Percentiles rank a stretch among this genome's conserved stretches.
phyloP scores from a whole-genome alignment of 2,888 invertebrate genomes.

The Andrena minutula region DNA sequence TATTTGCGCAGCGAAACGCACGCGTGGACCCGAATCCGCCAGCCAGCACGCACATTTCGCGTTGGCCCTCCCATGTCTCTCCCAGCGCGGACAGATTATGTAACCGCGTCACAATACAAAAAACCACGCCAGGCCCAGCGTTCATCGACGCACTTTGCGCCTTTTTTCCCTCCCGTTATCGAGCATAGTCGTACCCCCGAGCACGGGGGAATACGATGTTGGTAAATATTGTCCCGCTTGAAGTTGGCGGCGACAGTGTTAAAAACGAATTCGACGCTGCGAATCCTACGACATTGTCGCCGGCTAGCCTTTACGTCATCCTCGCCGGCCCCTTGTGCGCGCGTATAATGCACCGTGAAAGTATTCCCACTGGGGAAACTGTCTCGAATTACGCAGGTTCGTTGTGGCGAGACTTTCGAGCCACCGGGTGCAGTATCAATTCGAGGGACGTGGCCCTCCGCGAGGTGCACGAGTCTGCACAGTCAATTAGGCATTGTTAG shows the following conservation, averaged over 20 bases:
- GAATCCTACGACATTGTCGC: conserved; percentile 38
- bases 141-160: neutral
- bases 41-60: neutral
- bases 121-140: neutral
- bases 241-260: conserved; percentile 5
- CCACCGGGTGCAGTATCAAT: too few relatives aligned
- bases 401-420: neutral
- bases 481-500: neutral
- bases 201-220: neutral
- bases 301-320: conserved; percentile 53
- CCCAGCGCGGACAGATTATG: neutral
- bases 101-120: neutral
- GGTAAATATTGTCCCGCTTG: neutral
- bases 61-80: neutral
- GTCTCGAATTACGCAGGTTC: neutral
- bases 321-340: neutral
- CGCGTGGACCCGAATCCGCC: neutral
- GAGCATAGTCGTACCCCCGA: neutral
- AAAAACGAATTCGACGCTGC: neutral
- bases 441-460: too few relatives aligned
- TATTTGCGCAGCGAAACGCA: conserved; percentile 25
- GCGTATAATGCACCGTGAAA: neutral
- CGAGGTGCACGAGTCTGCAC: neutral
- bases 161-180: neutral
- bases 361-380: neutral